These are phyloP conservation scores for Frankliniella intonsa DNA, from an alignment of 2,888 invertebrate species.

Conservation along the genomic window DNA sequence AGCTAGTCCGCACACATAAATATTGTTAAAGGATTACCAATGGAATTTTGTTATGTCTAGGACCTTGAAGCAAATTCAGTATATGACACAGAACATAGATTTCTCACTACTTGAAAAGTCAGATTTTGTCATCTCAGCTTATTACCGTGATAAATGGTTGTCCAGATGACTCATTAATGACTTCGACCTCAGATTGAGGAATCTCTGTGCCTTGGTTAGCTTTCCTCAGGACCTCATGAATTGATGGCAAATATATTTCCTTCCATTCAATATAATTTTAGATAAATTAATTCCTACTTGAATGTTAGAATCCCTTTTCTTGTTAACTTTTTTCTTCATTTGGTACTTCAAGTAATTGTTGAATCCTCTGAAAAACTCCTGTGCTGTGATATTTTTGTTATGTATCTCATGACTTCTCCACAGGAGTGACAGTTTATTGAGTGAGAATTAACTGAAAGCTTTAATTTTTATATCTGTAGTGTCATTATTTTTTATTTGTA, in stretches of 20 bases:
- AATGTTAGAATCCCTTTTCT: neutral
- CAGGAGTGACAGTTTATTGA: slow-evolving; percentile 1
- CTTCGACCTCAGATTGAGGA: too few relatives aligned
- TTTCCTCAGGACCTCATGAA: neutral
- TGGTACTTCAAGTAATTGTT: neutral
- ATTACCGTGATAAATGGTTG: too few relatives aligned
- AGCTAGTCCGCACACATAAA: slow-evolving; percentile 12
- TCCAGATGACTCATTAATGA: too few relatives aligned
- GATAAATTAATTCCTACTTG: neutral
- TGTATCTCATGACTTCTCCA: slow-evolving; percentile 11
- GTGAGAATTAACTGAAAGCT: slow-evolving; percentile 25
- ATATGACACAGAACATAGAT: too few relatives aligned
- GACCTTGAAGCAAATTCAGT: neutral
- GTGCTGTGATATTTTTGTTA: slow-evolving; percentile 27
- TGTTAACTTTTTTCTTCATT: neutral
- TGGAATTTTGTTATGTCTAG: neutral
- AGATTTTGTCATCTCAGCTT: too few relatives aligned
- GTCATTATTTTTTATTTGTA: neutral
- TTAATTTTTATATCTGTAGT: slow-evolving; percentile 14
- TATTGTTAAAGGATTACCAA: neutral
- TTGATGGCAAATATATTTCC: neutral
- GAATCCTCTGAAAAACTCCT: neutral
- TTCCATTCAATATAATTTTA: slow-evolving; percentile 20
- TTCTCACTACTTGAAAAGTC: too few relatives aligned
- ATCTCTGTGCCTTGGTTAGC: neutral